phyloP scores from a whole-genome alignment of 2,113 vertebrate genomes.

The Periophthalmus modestus region DNA sequence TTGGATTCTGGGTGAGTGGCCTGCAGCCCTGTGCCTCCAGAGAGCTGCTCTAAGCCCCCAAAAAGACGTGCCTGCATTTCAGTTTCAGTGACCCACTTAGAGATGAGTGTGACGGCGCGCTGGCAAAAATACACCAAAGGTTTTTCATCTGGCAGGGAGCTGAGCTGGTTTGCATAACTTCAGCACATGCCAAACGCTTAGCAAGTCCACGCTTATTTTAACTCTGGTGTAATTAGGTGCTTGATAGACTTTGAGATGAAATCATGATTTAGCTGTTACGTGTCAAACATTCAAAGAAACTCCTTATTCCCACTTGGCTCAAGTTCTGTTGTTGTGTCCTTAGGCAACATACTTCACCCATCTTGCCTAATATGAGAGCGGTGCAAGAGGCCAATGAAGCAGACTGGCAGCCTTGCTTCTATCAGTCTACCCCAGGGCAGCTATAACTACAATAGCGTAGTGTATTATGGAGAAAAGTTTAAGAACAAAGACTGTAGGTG shows the following conservation, averaged over 20 bases:
- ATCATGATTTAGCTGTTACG: neutral
- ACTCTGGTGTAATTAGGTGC: constrained; percentile 56
- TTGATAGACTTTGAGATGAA: constrained; percentile 20
- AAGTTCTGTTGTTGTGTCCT: no score
- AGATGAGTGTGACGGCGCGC: constrained; percentile 15
- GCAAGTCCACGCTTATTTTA: constrained; percentile 58
- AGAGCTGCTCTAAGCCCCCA: constrained; percentile 37
- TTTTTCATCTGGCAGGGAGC: constrained; percentile 44
- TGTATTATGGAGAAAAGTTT: no score
- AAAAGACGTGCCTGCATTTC: constrained; percentile 58
- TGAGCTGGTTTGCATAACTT: constrained; percentile 25
- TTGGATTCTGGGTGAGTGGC: constrained; percentile 20
- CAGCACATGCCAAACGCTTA: constrained; percentile 48
- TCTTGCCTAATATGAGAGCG: no score
- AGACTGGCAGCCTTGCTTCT: no score
- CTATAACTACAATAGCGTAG: no score
- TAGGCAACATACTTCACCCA: no score
- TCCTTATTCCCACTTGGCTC: no score
- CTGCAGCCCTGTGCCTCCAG: constrained; percentile 33
- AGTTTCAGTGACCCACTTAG: constrained; percentile 73
- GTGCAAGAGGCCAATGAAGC: no score
- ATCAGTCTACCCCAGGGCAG: no score
- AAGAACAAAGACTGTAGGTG: no score
- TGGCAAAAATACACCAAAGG: constrained; percentile 56
- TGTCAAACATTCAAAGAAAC: neutral